A percentile compares a stretch with the other conserved stretches of the same genome.
Conservation (phyloP, 2,113 vertebrate species). For the Gadus chalcogrammus region DNA sequence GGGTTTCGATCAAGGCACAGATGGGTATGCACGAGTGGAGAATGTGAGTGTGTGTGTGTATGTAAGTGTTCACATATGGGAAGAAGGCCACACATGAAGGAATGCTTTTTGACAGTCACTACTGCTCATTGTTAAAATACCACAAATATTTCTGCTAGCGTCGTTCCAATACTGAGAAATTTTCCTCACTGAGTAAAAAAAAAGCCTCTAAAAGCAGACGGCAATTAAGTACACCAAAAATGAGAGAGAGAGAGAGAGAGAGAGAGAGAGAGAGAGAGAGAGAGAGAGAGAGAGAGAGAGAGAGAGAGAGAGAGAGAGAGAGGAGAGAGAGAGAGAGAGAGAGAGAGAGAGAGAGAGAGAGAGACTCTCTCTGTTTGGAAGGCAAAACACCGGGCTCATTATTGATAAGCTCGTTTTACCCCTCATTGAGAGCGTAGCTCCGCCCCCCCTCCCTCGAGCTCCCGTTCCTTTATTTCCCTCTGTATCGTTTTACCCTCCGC, state of each 20-base stretch:
- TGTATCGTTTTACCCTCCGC: constrained; percentile 50
- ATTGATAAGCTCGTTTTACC: constrained; percentile 65
- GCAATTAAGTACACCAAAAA: constrained; percentile 22
- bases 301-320: constrained; percentile 24
- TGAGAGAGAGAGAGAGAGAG: constrained; percentile 25
- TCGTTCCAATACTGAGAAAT: not conserved
- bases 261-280: constrained; percentile 27
- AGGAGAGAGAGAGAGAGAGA: constrained; percentile 30
- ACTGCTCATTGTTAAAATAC: not conserved
- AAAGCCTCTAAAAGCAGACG: not conserved
- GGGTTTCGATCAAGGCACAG: constrained; percentile 69
- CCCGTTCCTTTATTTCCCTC: constrained; percentile 41
- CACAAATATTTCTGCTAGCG: not conserved
- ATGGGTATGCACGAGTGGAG: constrained; percentile 72
- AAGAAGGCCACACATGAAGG: constrained; percentile 34
- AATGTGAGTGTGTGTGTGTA: constrained; percentile 50
- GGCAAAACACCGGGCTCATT: constrained; percentile 43
- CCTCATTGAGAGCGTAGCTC: not conserved
- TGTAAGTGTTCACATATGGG: constrained; percentile 17
- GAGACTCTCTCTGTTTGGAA: constrained; percentile 13
- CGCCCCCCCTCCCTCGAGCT: constrained; percentile 25
- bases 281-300: constrained; percentile 13
- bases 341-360: constrained; percentile 26
- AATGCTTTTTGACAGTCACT: constrained; percentile 16
- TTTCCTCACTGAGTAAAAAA: no score